Conservation (phyloP, 2,888 invertebrate species). For the Pheosia tremula region DNA sequence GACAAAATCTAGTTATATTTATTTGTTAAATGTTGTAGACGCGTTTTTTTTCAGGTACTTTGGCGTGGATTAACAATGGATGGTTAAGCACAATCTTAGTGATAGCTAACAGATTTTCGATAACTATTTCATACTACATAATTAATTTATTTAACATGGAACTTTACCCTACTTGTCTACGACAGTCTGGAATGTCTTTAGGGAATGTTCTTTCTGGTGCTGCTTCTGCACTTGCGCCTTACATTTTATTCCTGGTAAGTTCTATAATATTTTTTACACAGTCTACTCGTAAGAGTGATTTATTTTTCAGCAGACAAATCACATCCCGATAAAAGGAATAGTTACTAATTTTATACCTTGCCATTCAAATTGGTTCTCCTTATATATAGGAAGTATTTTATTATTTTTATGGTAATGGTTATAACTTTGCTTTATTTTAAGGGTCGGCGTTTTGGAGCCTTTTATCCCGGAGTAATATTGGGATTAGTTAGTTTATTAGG, state of each 20-base stretch:
- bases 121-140: conserved; percentile 83
- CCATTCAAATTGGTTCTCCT: too few species aligned
- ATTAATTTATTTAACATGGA: conserved; percentile 86
- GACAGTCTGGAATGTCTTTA: conserved; percentile 86
- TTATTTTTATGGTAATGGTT: too few species aligned
- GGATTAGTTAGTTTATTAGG: conserved; percentile 61
- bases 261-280: background rate
- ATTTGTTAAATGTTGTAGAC: background rate
- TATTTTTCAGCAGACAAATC: too few species aligned
- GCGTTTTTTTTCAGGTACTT: conserved; percentile 27
- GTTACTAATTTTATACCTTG: too few species aligned
- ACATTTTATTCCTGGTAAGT: conserved; percentile 84
- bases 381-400: too few species aligned
- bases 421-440: conserved; percentile 34
- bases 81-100: conserved; percentile 65
- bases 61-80: conserved; percentile 42
- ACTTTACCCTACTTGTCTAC: conserved; percentile 87
- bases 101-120: conserved; percentile 77
- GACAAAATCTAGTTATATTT: too few species aligned
- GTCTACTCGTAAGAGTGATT: too few species aligned
- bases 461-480: conserved; percentile 52
- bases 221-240: conserved; percentile 84
- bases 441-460: conserved; percentile 54
- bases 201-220: conserved; percentile 83
- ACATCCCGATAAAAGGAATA: too few species aligned